Evolutionary conservation across 2,888 invertebrate genomes (phyloP).

Genomic region (Clivina fossor): DNA sequence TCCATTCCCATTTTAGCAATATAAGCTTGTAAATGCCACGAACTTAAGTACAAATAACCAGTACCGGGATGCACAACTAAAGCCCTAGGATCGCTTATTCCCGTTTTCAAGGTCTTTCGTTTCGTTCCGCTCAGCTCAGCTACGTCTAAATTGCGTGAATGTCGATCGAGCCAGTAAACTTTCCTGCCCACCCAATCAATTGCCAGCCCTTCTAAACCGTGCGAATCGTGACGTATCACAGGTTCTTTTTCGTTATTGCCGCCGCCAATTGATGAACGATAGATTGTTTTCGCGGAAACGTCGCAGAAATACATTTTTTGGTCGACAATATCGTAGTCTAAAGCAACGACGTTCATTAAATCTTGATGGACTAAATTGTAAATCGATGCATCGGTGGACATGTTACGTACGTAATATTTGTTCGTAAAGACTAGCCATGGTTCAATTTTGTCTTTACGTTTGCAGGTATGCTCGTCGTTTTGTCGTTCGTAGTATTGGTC

Average conservation of each 20-base stretch:
- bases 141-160: slow-evolving; percentile 93
- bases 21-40: slow-evolving; percentile 95
- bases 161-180: slow-evolving; percentile 95
- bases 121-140: slow-evolving; percentile 90
- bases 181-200: slow-evolving; percentile 97
- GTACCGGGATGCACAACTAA: slow-evolving; percentile 93
- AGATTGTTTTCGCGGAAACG: slow-evolving; percentile 93
- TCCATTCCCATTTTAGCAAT: slow-evolving; percentile 98
- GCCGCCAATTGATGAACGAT: slow-evolving; percentile 65
- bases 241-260: slow-evolving; percentile 72
- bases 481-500: slow-evolving; percentile 86
- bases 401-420: slow-evolving; percentile 95
- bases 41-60: slow-evolving; percentile 92
- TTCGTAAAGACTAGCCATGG: slow-evolving; percentile 96
- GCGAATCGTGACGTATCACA: slow-evolving; percentile 88
- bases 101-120: slow-evolving; percentile 84
- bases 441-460: slow-evolving; percentile 75
- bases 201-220: slow-evolving; percentile 95
- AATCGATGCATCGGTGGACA: slow-evolving; percentile 83
- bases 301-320: slow-evolving; percentile 94
- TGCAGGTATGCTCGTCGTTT: slow-evolving; percentile 86
- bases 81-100: slow-evolving; percentile 91
- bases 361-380: slow-evolving; percentile 92
- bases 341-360: slow-evolving; percentile 92
- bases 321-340: slow-evolving; percentile 87